Conservation (phyloP, 1,140 invertebrate species). For the Homarus americanus region DNA sequence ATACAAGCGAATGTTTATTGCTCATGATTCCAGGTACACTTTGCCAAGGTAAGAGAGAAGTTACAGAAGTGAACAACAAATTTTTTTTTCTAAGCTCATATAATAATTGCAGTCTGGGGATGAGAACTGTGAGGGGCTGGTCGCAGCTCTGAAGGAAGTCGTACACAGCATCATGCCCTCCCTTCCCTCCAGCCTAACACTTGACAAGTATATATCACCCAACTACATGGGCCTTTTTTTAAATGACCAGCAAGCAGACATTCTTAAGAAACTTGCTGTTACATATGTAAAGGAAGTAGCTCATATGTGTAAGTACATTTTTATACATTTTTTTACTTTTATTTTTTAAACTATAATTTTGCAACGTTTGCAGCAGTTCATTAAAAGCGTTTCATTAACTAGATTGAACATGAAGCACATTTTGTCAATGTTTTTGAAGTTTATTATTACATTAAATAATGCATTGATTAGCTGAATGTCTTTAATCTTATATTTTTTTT, state of each 20-base stretch:
- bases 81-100: background rate
- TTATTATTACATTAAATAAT: background rate
- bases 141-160: slow-evolving; percentile 57
- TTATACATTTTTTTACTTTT: slow-evolving; percentile 32
- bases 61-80: too few species aligned
- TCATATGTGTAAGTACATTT: slow-evolving; percentile 83
- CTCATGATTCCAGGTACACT: too few species aligned
- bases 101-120: slow-evolving; percentile 46
- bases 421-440: background rate
- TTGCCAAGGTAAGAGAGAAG: too few species aligned
- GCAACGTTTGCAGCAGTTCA: background rate
- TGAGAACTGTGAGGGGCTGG: slow-evolving; percentile 63
- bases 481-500: background rate
- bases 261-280: slow-evolving; percentile 86
- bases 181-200: slow-evolving; percentile 64
- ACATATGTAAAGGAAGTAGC: slow-evolving; percentile 88
- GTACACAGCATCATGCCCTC: slow-evolving; percentile 53
- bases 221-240: slow-evolving; percentile 94
- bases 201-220: slow-evolving; percentile 89
- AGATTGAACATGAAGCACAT: background rate
- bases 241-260: slow-evolving; percentile 86
- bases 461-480: slow-evolving; percentile 49
- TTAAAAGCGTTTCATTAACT: slow-evolving; percentile 9
- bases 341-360: background rate
- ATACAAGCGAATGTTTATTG: too few species aligned